Percentiles rank a stretch among this genome's conserved stretches.
Conservation (phyloP, 2,888 invertebrate species). For the Euzetes globulus region DNA sequence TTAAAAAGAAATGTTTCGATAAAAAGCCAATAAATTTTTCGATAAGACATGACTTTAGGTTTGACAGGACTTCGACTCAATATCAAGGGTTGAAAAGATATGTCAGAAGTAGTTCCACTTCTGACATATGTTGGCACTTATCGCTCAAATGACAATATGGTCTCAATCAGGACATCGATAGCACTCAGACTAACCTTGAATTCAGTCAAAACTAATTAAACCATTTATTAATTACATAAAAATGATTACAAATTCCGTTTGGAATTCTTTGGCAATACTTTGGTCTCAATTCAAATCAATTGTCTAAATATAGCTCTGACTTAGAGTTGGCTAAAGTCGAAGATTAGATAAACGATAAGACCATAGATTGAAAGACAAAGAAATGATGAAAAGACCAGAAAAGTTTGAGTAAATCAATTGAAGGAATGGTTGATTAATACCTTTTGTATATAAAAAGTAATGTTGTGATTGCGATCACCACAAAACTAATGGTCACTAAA, state of each 20-base stretch:
- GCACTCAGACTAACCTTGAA: too few relatives aligned
- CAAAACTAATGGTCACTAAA: constrained; percentile 16
- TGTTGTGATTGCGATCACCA: neutral
- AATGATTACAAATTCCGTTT: too few relatives aligned
- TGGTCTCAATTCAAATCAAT: neutral
- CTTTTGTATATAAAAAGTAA: neutral
- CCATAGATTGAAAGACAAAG: neutral
- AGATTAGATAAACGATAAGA: neutral
- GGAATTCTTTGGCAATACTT: neutral
- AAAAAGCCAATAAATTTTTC: neutral
- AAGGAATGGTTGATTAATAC: neutral
- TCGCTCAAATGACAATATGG: too few relatives aligned
- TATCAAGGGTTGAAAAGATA: neutral
- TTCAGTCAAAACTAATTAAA: too few relatives aligned
- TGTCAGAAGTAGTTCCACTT: neutral
- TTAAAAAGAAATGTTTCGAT: neutral
- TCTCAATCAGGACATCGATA: too few relatives aligned
- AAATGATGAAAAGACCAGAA: neutral
- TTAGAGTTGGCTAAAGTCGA: neutral
- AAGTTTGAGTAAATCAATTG: too few relatives aligned
- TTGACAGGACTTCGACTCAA: neutral
- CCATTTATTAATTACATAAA: too few relatives aligned
- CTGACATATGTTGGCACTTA: too few relatives aligned
- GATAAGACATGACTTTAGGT: neutral
- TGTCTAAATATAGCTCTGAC: neutral